Percentiles rank a stretch among this genome's conserved stretches.
Conservation (phyloP, 2,888 invertebrate genomes). For the Lycocerus yunnanus region DNA sequence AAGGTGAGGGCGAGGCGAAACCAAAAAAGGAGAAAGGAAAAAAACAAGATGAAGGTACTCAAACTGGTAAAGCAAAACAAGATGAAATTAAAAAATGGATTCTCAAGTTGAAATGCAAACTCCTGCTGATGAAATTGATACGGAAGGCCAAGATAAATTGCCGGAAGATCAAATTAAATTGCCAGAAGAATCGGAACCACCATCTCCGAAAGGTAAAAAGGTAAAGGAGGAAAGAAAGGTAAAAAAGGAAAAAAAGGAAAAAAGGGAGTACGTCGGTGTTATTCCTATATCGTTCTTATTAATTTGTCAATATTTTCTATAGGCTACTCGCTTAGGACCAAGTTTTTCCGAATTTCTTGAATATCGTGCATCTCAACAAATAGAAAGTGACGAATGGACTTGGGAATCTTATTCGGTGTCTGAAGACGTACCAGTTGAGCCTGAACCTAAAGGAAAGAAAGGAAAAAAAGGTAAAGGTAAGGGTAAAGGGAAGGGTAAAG, state of each 20-base stretch:
- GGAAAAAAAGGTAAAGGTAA: background rate
- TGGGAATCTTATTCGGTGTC: background rate
- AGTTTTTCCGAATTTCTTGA: background rate
- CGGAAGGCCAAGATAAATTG: background rate
- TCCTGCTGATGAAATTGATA: background rate
- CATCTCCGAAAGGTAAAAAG: background rate
- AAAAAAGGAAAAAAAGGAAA: background rate
- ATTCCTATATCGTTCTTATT: background rate
- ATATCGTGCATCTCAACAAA: background rate
- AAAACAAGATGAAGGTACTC: background rate
- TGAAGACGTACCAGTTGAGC: background rate
- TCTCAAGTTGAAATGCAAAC: background rate
- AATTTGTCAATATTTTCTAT: background rate
- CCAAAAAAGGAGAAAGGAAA: background rate
- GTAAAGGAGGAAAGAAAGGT: background rate
- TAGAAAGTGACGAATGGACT: background rate
- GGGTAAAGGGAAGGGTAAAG: background rate
- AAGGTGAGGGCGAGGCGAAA: background rate
- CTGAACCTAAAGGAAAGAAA: background rate
- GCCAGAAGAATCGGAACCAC: background rate
- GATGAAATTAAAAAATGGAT: background rate
- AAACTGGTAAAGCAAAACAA: background rate
- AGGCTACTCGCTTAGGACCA: background rate
- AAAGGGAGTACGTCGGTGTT: background rate
- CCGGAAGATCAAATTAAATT: too few species aligned